A percentile compares a stretch with the other conserved stretches of the same genome.
Conservation (phyloP, 2,888 invertebrate species). For the Leucozona laternaria region DNA sequence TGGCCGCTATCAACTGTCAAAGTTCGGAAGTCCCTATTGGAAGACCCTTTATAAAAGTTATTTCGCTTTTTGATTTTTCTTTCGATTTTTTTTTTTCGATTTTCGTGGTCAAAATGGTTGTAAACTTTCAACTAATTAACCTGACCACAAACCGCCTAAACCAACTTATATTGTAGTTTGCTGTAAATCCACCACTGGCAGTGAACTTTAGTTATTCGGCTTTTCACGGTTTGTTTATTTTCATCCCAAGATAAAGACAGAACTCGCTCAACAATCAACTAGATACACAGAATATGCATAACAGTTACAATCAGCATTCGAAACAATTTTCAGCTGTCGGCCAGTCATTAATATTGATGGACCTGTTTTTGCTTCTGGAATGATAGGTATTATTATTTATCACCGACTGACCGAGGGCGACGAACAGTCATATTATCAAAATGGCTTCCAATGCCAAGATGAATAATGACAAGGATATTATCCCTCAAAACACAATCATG, state of each 20-base stretch:
- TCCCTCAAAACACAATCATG: background rate
- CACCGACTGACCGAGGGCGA: background rate
- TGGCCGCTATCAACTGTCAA: too few species aligned
- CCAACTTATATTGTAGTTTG: background rate
- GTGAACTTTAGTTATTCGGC: background rate
- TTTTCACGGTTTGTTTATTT: constrained; percentile 9
- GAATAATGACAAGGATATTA: constrained; percentile 50
- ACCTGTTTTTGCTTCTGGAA: constrained; percentile 18
- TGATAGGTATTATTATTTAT: constrained; percentile 16
- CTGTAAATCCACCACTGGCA: background rate
- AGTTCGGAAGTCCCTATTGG: too few species aligned
- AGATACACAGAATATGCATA: background rate
- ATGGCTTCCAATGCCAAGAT: constrained; percentile 43
- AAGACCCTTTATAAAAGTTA: too few species aligned
- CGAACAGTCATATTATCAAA: constrained; percentile 49
- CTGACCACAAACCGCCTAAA: too few species aligned
- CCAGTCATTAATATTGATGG: constrained; percentile 55
- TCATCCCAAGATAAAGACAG: background rate
- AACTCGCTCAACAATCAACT: background rate
- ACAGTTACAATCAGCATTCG: constrained; percentile 14
- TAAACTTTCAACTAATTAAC: too few species aligned
- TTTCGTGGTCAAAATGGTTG: too few species aligned
- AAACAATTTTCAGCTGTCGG: constrained; percentile 31
- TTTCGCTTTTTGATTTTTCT: too few species aligned
- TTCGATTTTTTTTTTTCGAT: too few species aligned